These are phyloP conservation scores for Brachionus rotundiformis DNA, from an alignment of 1,140 invertebrate genomes.

Conservation along the genomic window DNA sequence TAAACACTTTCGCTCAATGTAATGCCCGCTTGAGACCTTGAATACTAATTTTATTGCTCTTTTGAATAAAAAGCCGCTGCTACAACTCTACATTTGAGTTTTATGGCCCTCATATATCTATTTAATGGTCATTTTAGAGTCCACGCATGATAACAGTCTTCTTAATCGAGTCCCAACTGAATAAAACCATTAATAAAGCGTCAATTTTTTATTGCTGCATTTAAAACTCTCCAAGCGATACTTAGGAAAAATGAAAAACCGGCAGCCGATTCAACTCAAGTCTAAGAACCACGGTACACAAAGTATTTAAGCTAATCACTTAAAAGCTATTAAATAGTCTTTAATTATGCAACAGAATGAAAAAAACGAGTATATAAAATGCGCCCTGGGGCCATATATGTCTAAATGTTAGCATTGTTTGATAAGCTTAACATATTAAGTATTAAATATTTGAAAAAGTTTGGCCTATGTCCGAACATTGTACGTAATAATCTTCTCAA, in stretches of 20 bases:
- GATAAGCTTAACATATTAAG: constrained; percentile 27
- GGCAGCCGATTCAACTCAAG: neutral
- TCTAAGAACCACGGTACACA: neutral
- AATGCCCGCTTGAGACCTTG: constrained; percentile 19
- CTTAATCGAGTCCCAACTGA: neutral
- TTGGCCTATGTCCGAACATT: neutral
- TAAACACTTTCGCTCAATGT: constrained; percentile 31
- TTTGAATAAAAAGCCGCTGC: neutral
- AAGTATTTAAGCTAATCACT: constrained; percentile 3
- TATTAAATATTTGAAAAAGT: neutral
- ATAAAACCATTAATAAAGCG: neutral
- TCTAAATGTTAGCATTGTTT: neutral
- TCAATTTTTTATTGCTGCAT: neutral
- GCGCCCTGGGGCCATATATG: neutral
- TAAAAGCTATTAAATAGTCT: constrained; percentile 1
- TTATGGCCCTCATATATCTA: constrained; percentile 15
- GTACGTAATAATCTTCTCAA: constrained; percentile 11
- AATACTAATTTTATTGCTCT: constrained; percentile 24
- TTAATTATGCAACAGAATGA: constrained; percentile 13
- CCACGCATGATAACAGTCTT: neutral
- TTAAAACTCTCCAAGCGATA: constrained; percentile 13
- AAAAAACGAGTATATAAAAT: too few relatives aligned
- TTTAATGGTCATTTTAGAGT: constrained; percentile 24
- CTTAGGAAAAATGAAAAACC: neutral
- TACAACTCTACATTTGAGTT: neutral